Evolutionary conservation across 2,888 invertebrate genomes (phyloP), one percentile per base, ranked within the genome.

Genomic region (Teleiodes luculella): DNA sequence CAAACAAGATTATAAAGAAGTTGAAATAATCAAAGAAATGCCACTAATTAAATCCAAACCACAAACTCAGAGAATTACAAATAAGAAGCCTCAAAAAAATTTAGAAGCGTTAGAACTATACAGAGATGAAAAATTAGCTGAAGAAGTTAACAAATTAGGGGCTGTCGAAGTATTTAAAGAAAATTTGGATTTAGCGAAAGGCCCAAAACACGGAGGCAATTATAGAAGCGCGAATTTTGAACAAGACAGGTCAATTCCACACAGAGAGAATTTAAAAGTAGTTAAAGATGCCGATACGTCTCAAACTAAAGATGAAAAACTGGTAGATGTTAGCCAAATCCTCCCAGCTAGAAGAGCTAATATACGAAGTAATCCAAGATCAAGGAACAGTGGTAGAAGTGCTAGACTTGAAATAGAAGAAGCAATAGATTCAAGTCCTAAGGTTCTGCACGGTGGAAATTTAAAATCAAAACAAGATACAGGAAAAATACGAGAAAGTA

Each of bases 201-300:
- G 83, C 3, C 87, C 86, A 6, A 80, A 72, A 61, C 89, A 89
- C 64, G 90, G 90, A 39, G 90, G 90, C 24, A 90, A 90, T 60
- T 89, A 89, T 54, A 77, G 78, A 70, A 76, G 69, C 57, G 74
- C 77, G 16, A 69, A 70, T 48, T 41, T 64, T 16, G 56, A 67
- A 54, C 71, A 72, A 58, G 63, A 60, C 11, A 55, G 55, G 6
- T 59, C 58, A 28, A 52, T 55, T 11, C 58, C 37, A n/a, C 55
- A 55, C 35, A 53, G 55, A 11, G 48, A 56, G 13, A 49, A 60
- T 33, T 41, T 53, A 36, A 70, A 67, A 58, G 57, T 52, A 20
- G 43, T 49, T 5, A 69, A 67, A 58, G 80, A 86, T 31, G 70
- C 80, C 11, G 78, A 74, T 60, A 62, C 81, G 5, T 80, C 86